phyloP scores from a whole-genome alignment of 2,113 vertebrate genomes.

The Campylomormyrus numenius region DNA sequence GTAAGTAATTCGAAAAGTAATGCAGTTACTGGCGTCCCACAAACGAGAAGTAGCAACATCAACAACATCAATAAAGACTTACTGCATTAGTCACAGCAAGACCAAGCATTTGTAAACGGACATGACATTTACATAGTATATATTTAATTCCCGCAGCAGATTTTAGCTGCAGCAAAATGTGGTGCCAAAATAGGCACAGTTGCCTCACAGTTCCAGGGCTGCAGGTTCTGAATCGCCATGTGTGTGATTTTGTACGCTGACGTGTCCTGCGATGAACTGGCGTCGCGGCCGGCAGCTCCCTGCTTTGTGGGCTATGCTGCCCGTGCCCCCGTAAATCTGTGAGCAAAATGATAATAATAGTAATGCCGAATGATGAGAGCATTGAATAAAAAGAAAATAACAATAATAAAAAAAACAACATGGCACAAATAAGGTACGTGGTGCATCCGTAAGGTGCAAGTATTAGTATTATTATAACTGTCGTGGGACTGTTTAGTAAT shows the following conservation, averaged over 20 bases:
- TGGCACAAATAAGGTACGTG: not conserved
- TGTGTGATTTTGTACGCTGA: not conserved
- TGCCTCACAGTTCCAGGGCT: not conserved
- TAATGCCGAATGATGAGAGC: not conserved
- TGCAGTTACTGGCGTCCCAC: not conserved
- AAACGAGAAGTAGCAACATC: not conserved
- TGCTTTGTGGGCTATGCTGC: not conserved
- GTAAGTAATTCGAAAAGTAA: slow-evolving; percentile 50
- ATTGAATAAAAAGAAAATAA: not conserved
- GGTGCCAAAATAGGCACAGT: not conserved
- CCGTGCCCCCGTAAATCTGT: not conserved
- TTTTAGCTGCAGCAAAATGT: not conserved
- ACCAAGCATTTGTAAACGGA: not conserved
- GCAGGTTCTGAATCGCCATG: not conserved
- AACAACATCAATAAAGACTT: not conserved
- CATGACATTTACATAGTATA: not conserved
- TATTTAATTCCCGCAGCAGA: not conserved
- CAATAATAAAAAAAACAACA: not conserved
- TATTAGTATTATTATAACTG: not conserved
- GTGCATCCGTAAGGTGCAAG: not conserved
- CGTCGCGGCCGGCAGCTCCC: not conserved
- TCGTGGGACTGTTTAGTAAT: not conserved
- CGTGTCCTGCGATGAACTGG: not conserved
- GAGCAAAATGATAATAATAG: not conserved
- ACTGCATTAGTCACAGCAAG: not conserved